Conservation (phyloP, 2,888 invertebrate species). For the Volucella inanis region DNA sequence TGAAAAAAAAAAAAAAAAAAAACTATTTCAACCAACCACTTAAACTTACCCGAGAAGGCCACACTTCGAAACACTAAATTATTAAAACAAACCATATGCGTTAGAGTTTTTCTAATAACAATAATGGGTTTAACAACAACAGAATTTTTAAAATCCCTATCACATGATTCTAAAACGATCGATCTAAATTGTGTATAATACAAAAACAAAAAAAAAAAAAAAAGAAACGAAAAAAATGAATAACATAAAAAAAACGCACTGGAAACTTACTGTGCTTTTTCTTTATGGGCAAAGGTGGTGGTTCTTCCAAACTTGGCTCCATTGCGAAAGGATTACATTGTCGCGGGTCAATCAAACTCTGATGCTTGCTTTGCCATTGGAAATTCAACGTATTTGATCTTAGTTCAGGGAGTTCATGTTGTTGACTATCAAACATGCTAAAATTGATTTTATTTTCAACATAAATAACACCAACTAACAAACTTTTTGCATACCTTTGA, state of each 20-base stretch:
- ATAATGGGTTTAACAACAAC: slow-evolving; percentile 79
- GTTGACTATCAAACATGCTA: slow-evolving; percentile 75
- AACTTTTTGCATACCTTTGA: slow-evolving; percentile 79
- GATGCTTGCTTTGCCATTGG: slow-evolving; percentile 82
- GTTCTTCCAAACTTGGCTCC: slow-evolving; percentile 85
- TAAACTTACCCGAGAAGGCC: slow-evolving; percentile 95
- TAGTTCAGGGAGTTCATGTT: slow-evolving; percentile 83
- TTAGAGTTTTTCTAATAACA: slow-evolving; percentile 82
- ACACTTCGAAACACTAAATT: slow-evolving; percentile 96
- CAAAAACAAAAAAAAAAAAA: slow-evolving; percentile 67
- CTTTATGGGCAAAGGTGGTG: slow-evolving; percentile 96
- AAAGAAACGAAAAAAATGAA: slow-evolving; percentile 76
- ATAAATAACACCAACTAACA: neutral
- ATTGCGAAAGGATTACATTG: slow-evolving; percentile 71
- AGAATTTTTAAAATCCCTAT: slow-evolving; percentile 69
- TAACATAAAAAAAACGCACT: slow-evolving; percentile 76
- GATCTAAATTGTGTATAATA: slow-evolving; percentile 65
- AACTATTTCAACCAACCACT: slow-evolving; percentile 60
- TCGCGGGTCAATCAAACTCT: slow-evolving; percentile 81
- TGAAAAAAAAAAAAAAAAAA: slow-evolving; percentile 29
- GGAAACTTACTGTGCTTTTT: slow-evolving; percentile 96
- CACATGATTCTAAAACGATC: slow-evolving; percentile 67
- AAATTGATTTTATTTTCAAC: slow-evolving; percentile 19
- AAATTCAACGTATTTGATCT: slow-evolving; percentile 77
- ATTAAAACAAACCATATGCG: slow-evolving; percentile 82